Evolutionary conservation across 2,888 invertebrate genomes (phyloP), one percentile per base, ranked within the genome.

Genomic region (Hecatera dysodea): DNA sequence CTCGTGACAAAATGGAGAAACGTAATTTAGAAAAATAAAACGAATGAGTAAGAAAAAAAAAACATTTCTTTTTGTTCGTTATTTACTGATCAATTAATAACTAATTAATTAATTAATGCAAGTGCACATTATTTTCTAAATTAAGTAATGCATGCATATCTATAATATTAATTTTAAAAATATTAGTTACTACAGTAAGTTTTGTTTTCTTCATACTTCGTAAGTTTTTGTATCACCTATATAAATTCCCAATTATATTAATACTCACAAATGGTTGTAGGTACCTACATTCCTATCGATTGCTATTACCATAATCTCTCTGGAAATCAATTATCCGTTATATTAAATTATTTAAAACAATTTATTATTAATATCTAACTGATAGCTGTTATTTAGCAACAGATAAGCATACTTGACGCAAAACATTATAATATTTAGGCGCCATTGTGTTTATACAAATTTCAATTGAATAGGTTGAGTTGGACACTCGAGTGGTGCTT

Each of bases 371-470:
- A 71, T 59, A 65, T 64, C 63, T 64, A 42, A 52, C 48, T 77
- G 83, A 82, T 83, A 76, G 24, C 55, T 60, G 15, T 59, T 48
- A 33, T 42, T 29, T 46, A 61, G 68, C 48, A 29, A 61, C 22
- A 64, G 83, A 83, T 83, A 80, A 70, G 52, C n/a, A 29, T 15
- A 56, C 60, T 80, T 52, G 60, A 61, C 36, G 50, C 36, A 39
- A 55, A 62, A 53, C 2, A n/a, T 36, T 19, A 3, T 53, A 75
- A 65, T 52, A 67, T 67, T 70, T 55, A 67, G 67, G 75, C 62
- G 82, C 75, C 79, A 70, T 64, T 67, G 12, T 67, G 36, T 63
- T 62, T 24, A 29, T 53, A 59, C 33, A n/a, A 36, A 57, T 3
- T 15, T 17, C 44, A 19, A 19, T 8, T 19, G 8, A 44, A 19